A percentile compares a stretch with the other conserved stretches of the same genome.
phyloP scores from a whole-genome alignment of 2,113 vertebrate genomes.

The Nestor notabilis region DNA sequence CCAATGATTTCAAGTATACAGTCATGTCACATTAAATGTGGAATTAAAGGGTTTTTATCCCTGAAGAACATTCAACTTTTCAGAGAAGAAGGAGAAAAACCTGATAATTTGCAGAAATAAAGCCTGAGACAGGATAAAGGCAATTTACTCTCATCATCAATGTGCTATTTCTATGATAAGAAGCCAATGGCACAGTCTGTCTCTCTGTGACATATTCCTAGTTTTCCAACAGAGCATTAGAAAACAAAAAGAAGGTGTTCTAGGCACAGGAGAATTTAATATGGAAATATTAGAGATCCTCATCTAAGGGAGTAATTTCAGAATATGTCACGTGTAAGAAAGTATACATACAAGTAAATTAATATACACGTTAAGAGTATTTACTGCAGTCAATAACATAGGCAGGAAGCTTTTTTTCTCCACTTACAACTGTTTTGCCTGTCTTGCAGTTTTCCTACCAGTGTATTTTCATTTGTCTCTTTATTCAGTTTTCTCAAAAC shows the following conservation, averaged over 20 bases:
- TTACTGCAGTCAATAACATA: background rate
- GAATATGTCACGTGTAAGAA: background rate
- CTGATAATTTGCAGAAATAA: background rate
- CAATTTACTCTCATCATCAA: background rate
- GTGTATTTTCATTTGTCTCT: background rate
- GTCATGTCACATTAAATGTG: background rate
- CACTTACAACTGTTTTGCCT: background rate
- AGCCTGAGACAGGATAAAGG: background rate
- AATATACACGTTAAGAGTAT: background rate
- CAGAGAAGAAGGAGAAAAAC: slow-evolving; percentile 4
- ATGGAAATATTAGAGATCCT: background rate
- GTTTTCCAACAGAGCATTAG: background rate
- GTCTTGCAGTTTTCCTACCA: background rate
- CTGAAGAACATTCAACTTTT: slow-evolving; percentile 6
- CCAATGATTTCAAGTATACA: background rate
- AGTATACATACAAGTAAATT: background rate
- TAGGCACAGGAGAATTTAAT: background rate
- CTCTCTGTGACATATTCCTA: background rate
- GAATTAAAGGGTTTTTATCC: slow-evolving; percentile 11
- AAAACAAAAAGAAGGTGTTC: background rate
- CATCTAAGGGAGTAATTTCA: background rate
- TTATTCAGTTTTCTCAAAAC: background rate
- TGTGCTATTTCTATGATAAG: background rate
- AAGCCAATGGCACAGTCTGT: background rate
- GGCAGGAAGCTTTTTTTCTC: background rate